A percentile compares a stretch with the other conserved stretches of the same genome.
These are phyloP conservation scores for Schizopygopsis pylzovi DNA, from an alignment of 2,797 vertebrate genomes.

Conservation along the genomic window DNA sequence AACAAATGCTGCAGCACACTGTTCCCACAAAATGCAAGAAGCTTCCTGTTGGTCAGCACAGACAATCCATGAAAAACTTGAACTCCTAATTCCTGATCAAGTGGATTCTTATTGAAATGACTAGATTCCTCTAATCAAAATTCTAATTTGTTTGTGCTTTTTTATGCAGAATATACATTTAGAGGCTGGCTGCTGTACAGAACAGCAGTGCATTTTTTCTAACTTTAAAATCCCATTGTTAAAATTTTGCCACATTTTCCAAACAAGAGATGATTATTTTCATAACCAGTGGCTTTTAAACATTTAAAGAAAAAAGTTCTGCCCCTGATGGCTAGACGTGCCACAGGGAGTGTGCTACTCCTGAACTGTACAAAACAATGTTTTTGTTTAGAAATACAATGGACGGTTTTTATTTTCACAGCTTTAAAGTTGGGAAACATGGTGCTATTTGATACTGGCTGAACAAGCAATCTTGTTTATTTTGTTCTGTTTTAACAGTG, in stretches of 20 bases:
- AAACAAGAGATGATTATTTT: not conserved
- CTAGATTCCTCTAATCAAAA: not conserved
- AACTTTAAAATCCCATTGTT: not conserved
- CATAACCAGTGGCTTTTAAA: not conserved
- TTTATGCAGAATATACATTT: not conserved
- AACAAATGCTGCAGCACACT: not conserved
- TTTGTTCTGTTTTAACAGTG: not conserved
- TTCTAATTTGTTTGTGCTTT: not conserved
- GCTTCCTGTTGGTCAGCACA: not conserved
- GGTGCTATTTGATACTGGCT: constrained; percentile 26
- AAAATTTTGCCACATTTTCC: too few relatives aligned
- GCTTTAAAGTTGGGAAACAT: constrained; percentile 18
- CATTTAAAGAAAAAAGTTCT: not conserved
- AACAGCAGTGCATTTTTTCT: not conserved
- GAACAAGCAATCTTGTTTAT: constrained; percentile 19
- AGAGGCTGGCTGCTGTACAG: not conserved
- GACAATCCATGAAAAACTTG: not conserved
- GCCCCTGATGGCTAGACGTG: not conserved
- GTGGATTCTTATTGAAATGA: not conserved
- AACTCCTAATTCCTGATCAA: not conserved
- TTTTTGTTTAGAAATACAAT: not conserved
- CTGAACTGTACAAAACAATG: constrained; percentile 21
- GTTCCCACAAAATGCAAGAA: not conserved
- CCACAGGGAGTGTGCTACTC: not conserved
- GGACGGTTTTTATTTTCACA: constrained; percentile 20